Conservation (phyloP, 2,797 vertebrate species). For the Vultur gryphus region DNA sequence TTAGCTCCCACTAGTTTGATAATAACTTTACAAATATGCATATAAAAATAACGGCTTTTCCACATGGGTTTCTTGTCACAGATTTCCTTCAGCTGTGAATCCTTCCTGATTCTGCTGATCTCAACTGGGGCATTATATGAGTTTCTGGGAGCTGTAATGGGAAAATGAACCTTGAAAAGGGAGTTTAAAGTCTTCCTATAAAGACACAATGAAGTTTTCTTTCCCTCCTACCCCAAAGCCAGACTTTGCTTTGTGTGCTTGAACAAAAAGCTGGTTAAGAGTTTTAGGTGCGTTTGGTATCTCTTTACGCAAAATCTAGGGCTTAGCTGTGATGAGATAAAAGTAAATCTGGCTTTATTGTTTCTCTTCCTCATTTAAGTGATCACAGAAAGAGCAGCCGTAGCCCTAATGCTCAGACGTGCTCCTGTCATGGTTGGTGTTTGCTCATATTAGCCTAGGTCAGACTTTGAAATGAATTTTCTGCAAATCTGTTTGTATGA, state of each 20-base stretch:
- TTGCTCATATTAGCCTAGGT: background rate
- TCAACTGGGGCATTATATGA: background rate
- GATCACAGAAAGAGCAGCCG: background rate
- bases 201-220: background rate
- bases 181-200: background rate
- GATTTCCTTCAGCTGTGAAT: background rate
- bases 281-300: background rate
- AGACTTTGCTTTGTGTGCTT: background rate
- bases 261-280: background rate
- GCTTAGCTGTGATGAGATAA: background rate
- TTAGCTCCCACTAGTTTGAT: background rate
- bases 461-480: constrained; percentile 18
- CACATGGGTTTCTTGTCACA: background rate
- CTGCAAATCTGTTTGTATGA: constrained; percentile 32
- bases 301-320: background rate
- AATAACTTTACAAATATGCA: background rate
- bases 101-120: background rate
- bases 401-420: background rate
- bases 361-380: background rate
- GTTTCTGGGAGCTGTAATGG: background rate
- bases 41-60: background rate
- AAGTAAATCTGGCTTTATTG: constrained; percentile 26
- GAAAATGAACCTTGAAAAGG: background rate
- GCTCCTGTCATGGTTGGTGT: background rate
- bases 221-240: background rate